Evolutionary conservation across 1,140 invertebrate species (phyloP).

Genomic region (Cheumatopsyche charites): DNA sequence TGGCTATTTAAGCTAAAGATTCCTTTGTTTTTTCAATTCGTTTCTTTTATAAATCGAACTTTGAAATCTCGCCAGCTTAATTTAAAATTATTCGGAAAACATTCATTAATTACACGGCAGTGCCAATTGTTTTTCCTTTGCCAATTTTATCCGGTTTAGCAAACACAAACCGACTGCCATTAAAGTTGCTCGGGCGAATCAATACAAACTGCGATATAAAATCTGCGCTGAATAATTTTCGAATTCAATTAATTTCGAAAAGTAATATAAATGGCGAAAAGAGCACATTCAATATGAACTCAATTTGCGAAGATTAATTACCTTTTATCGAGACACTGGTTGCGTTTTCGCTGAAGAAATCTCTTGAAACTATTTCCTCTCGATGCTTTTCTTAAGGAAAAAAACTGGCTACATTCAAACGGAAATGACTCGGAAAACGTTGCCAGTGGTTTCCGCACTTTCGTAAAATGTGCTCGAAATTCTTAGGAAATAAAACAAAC

Average conservation of each 20-base stretch:
- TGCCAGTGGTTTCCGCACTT: too few relatives aligned
- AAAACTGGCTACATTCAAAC: too few relatives aligned
- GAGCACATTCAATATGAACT: background rate
- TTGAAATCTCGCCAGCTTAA: background rate
- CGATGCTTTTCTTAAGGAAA: background rate
- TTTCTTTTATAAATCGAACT: conserved; percentile 11
- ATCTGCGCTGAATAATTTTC: background rate
- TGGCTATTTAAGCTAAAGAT: too few relatives aligned
- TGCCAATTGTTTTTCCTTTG: conserved; percentile 14
- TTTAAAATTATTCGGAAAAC: conserved; percentile 11
- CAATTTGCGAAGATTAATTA: background rate
- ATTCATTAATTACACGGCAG: conserved; percentile 7
- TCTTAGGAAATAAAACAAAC: too few relatives aligned
- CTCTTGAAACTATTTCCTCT: background rate
- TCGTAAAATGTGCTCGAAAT: too few relatives aligned
- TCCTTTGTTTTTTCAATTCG: too few relatives aligned
- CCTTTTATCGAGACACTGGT: background rate
- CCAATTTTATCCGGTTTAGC: background rate
- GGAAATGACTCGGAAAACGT: too few relatives aligned
- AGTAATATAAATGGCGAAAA: background rate
- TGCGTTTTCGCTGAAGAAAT: background rate
- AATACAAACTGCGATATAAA: background rate
- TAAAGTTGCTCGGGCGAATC: background rate
- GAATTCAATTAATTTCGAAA: conserved; percentile 17
- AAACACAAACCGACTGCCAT: background rate